Evolutionary conservation across 2,888 invertebrate genomes (phyloP).

Genomic region (Ectropis crepuscularia): DNA sequence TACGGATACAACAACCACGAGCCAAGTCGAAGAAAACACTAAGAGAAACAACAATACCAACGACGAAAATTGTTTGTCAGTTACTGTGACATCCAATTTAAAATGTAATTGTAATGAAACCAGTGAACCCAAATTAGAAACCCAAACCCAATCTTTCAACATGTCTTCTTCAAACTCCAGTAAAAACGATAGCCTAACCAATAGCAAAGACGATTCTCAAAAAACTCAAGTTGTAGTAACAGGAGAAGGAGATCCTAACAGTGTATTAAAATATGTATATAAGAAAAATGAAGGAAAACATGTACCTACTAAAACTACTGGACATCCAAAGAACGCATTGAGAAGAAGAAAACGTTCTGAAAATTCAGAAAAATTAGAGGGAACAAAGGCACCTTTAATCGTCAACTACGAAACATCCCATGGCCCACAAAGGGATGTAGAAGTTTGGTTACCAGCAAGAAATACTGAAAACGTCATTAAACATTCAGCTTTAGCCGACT

Average conservation of each 20-base stretch:
- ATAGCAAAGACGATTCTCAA: slow-evolving; percentile 14
- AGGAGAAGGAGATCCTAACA: slow-evolving; percentile 49
- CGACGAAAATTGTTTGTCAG: slow-evolving; percentile 9
- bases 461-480: slow-evolving; percentile 53
- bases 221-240: slow-evolving; percentile 38
- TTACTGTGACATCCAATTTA: slow-evolving; percentile 5
- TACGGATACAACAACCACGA: slow-evolving; percentile 26
- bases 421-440: slow-evolving; percentile 45
- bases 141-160: slow-evolving; percentile 1
- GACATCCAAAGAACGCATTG: slow-evolving; percentile 66
- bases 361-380: slow-evolving; percentile 31
- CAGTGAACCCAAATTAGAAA: slow-evolving; percentile 18
- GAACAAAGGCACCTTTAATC: slow-evolving; percentile 53
- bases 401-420: slow-evolving; percentile 67
- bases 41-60: slow-evolving; percentile 29
- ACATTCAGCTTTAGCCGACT: slow-evolving; percentile 65
- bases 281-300: slow-evolving; percentile 54
- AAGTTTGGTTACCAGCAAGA: slow-evolving; percentile 42
- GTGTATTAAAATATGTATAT: slow-evolving; percentile 66
- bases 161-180: slow-evolving; percentile 5
- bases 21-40: slow-evolving; percentile 14
- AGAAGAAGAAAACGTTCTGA: slow-evolving; percentile 60
- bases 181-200: slow-evolving; percentile 9
- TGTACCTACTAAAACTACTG: slow-evolving; percentile 52
- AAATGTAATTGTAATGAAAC: slow-evolving; percentile 38